Conservation (phyloP, 2,797 vertebrate genomes). For the Liparis tanakae region DNA sequence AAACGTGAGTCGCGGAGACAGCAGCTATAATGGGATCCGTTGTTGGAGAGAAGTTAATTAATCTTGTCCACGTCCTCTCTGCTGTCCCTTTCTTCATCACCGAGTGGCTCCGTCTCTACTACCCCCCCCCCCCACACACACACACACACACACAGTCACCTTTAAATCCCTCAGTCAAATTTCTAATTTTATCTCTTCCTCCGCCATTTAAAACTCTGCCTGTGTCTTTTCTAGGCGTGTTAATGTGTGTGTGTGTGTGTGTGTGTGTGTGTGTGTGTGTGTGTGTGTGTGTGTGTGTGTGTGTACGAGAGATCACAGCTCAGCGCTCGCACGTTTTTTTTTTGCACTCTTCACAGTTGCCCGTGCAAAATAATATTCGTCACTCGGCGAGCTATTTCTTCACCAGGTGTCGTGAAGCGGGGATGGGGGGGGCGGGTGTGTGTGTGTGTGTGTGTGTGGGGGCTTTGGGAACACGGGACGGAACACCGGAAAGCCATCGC, state of each 20-base stretch:
- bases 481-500: slow-evolving; percentile 31
- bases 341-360: background rate
- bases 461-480: background rate
- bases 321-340: slow-evolving; percentile 8
- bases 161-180: slow-evolving; percentile 48
- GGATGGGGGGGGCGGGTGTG: too few species aligned
- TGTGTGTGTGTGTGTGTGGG: too few species aligned
- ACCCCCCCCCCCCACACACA: background rate
- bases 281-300: too few species aligned
- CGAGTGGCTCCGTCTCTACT: background rate
- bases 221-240: background rate
- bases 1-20: slow-evolving; percentile 34
- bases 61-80: slow-evolving; percentile 60
- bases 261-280: too few species aligned
- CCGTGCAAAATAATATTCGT: background rate
- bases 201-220: background rate
- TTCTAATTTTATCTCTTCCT: slow-evolving; percentile 34
- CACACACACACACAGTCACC: slow-evolving; percentile 16
- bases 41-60: slow-evolving; percentile 66
- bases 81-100: slow-evolving; percentile 33
- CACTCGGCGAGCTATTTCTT: slow-evolving; percentile 27
- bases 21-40: slow-evolving; percentile 61
- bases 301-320: slow-evolving; percentile 23
- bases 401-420: background rate
- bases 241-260: too few species aligned